These are phyloP conservation scores for Dasyurus viverrinus DNA, from an alignment of 2,113 vertebrate species.

Conservation along the genomic window DNA sequence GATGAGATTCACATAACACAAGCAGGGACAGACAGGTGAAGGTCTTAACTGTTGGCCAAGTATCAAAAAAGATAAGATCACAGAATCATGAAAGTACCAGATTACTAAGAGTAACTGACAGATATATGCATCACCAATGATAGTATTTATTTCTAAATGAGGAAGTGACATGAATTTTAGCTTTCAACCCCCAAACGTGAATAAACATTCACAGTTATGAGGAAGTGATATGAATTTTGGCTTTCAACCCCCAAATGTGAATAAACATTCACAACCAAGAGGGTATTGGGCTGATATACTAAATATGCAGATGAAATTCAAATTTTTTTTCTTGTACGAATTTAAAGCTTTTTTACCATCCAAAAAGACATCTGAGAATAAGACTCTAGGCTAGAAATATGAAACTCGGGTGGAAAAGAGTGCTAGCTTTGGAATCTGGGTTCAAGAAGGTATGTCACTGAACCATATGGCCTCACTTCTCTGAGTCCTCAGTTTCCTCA, in stretches of 20 bases:
- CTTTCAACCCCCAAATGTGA: background rate
- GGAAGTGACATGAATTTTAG: background rate
- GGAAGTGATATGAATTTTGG: background rate
- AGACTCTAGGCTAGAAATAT: background rate
- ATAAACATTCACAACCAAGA: background rate
- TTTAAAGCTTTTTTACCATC: background rate
- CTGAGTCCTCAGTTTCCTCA: conserved; percentile 12
- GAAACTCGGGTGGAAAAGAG: background rate
- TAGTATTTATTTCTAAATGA: background rate
- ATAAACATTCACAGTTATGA: background rate
- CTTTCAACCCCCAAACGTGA: background rate
- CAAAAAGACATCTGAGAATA: background rate
- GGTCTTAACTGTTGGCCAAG: background rate
- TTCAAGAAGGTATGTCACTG: background rate
- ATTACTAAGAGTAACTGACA: background rate
- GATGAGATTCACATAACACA: background rate
- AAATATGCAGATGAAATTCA: background rate
- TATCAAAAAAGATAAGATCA: background rate
- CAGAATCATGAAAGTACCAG: background rate
- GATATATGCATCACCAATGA: background rate
- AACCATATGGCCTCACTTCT: conserved; percentile 12
- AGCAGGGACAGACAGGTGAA: background rate
- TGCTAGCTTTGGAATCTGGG: background rate
- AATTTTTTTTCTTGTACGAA: background rate
- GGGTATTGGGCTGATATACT: background rate